Evolutionary conservation across 2,888 invertebrate species (phyloP).

Genomic region (Drosophila vallismaia): DNA sequence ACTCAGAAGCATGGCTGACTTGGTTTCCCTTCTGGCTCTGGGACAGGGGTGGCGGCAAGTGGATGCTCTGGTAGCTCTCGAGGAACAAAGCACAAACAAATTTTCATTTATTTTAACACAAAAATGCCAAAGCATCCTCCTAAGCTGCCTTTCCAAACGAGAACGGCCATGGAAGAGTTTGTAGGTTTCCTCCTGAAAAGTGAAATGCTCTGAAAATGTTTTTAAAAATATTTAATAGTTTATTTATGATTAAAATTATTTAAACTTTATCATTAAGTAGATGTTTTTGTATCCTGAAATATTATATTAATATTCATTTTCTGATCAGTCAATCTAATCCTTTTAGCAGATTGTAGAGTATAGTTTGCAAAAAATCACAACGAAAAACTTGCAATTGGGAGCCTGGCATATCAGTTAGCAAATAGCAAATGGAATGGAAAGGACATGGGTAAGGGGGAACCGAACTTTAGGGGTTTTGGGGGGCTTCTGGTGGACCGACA

Average conservation of each 20-base stretch:
- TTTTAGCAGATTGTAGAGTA: slow-evolving; percentile 1
- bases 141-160: slow-evolving; percentile 54
- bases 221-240: too few relatives aligned
- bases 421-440: slow-evolving; percentile 39
- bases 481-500: neutral
- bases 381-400: slow-evolving; percentile 73
- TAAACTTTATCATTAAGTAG: too few relatives aligned
- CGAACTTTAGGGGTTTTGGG: neutral
- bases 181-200: neutral
- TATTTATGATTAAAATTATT: too few relatives aligned
- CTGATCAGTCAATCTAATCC: neutral
- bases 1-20: slow-evolving; percentile 54
- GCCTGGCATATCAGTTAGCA: slow-evolving; percentile 71
- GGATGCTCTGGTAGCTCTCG: slow-evolving; percentile 25
- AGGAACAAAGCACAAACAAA: slow-evolving; percentile 76
- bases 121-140: slow-evolving; percentile 72
- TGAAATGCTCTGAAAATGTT: slow-evolving; percentile 9
- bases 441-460: slow-evolving; percentile 8
- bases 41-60: slow-evolving; percentile 13
- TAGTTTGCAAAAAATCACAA: slow-evolving; percentile 63
- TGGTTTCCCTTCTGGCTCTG: slow-evolving; percentile 24
- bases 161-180: slow-evolving; percentile 29
- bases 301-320: too few relatives aligned
- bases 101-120: slow-evolving; percentile 79
- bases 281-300: neutral